Percentiles rank a stretch among this genome's conserved stretches.
phyloP scores from a whole-genome alignment of 2,797 vertebrate species.

The Aldrovandia affinis region DNA sequence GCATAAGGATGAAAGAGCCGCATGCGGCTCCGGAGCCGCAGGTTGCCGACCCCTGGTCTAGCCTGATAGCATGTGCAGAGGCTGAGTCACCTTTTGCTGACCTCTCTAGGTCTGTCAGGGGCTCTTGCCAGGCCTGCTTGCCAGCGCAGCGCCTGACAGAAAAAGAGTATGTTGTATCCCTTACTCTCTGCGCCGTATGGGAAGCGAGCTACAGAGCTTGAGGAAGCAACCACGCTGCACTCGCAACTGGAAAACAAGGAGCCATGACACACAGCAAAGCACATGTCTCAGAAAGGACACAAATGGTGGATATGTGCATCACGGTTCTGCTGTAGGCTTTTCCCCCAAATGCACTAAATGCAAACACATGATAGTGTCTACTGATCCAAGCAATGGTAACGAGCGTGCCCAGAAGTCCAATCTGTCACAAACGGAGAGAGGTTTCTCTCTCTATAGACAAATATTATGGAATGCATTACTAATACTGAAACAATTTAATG shows the following conservation, averaged over 20 bases:
- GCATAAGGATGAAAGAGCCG: too few species aligned
- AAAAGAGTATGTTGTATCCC: neutral
- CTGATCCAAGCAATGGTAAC: neutral
- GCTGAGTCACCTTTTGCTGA: neutral
- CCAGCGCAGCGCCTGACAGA: neutral
- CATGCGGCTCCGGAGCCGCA: too few species aligned
- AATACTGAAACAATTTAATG: neutral
- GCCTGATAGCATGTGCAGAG: neutral
- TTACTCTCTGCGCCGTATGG: neutral
- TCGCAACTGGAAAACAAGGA: neutral
- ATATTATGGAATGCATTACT: neutral
- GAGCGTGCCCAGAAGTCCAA: neutral
- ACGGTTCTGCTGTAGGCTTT: neutral
- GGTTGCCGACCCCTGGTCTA: too few species aligned
- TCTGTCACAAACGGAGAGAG: too few species aligned
- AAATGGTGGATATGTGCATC: neutral
- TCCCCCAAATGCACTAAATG: neutral
- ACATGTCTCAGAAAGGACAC: neutral
- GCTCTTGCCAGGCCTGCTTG: neutral
- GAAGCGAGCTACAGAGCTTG: neutral
- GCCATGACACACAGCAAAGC: too few species aligned
- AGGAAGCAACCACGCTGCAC: neutral
- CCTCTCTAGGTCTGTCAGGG: neutral
- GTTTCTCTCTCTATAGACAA: neutral
- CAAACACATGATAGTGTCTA: neutral